Evolutionary conservation across 1,140 invertebrate species (phyloP).

Genomic region (Conus betulinus): DNA sequence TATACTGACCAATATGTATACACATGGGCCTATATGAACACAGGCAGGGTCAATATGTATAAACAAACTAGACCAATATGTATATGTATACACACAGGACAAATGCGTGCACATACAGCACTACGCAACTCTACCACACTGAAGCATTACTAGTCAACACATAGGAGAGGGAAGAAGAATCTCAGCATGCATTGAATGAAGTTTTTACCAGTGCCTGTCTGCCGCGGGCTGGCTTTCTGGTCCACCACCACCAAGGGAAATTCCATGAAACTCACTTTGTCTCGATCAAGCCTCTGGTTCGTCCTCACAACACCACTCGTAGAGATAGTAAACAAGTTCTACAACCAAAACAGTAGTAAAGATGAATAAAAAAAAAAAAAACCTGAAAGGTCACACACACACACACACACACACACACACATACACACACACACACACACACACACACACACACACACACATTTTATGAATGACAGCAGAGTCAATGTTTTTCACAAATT

Average conservation of each 20-base stretch:
- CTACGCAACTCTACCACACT: no score
- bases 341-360: conserved; percentile 25
- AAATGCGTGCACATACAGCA: no score
- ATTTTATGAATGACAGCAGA: no score
- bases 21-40: no score
- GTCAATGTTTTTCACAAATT: no score
- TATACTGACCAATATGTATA: no score
- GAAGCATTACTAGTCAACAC: no score
- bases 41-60: no score
- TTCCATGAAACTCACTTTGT: conserved; percentile 84
- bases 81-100: no score
- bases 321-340: conserved; percentile 70
- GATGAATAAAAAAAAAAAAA: neutral
- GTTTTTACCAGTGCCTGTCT: conserved; percentile 83
- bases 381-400: neutral
- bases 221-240: conserved; percentile 83
- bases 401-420: neutral
- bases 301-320: conserved; percentile 85
- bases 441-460: no score
- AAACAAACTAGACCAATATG: no score
- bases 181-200: neutral
- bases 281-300: conserved; percentile 81
- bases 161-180: no score
- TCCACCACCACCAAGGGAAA: conserved; percentile 89
- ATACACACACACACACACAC: neutral